phyloP scores from a whole-genome alignment of 2,113 vertebrate genomes.

The Mohoua ochrocephala region DNA sequence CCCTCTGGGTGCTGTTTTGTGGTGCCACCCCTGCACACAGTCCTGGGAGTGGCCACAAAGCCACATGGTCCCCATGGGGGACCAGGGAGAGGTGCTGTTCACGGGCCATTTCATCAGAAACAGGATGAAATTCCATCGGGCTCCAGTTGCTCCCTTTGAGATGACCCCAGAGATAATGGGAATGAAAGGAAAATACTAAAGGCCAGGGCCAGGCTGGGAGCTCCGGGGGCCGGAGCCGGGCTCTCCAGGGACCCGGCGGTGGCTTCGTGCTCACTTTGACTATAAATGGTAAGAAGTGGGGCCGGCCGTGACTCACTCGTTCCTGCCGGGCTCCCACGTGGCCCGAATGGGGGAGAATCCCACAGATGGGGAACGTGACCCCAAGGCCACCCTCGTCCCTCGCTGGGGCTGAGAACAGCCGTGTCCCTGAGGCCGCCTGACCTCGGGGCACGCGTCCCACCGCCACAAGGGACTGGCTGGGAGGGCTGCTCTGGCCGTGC shows the following conservation, averaged over 20 bases:
- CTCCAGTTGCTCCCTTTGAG: constrained; percentile 2
- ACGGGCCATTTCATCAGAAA: background rate
- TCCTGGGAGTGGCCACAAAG: background rate
- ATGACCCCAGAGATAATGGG: constrained; percentile 37
- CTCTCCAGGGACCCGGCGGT: constrained; percentile 22
- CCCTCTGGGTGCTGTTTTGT: background rate
- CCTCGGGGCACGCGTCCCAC: background rate
- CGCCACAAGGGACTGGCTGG: accelerated
- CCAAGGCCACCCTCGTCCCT: background rate
- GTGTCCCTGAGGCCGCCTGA: background rate
- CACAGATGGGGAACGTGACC: constrained; percentile 16
- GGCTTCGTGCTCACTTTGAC: constrained; percentile 46
- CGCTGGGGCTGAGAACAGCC: background rate
- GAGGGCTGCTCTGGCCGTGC: background rate
- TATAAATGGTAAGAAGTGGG: constrained; percentile 63
- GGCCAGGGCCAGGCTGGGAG: constrained; percentile 14
- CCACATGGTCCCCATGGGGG: background rate
- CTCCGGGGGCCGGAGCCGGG: background rate
- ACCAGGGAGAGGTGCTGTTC: background rate
- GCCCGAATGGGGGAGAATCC: constrained; percentile 27
- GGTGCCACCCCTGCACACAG: background rate
- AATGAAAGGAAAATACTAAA: constrained; percentile 40
- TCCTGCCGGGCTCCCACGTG: constrained; percentile 27
- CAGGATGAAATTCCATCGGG: background rate
- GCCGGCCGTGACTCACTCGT: constrained; percentile 31